Base-by-base conservation (phyloP, 1,140 invertebrate genomes). In the Zelostemma sp. region DNA sequence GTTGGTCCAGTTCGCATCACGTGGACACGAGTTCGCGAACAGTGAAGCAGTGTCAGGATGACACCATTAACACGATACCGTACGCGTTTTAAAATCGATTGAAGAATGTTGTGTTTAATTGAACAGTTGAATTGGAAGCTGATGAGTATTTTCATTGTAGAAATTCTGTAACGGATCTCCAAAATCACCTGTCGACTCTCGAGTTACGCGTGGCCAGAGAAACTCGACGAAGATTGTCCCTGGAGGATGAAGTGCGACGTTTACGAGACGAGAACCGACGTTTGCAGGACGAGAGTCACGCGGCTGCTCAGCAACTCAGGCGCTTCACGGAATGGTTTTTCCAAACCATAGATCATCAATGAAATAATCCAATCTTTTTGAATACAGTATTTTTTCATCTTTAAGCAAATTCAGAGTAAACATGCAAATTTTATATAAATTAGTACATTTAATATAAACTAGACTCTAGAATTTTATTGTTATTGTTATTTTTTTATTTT, bases 261-360 rank as follows among this genome's bases (percentile, higher is more conserved):
- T 84, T 97, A 43, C 87, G 92, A 28, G 91, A 94, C 41, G 94
- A 97, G 77, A 97, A 97, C 83, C 88, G 91, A 6, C 89, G 94
- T 31, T 84, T 97, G 8, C 93, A 95, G 72, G 94, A 96, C 66
- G 95, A 97, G 80, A 95, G 93, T 12, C 92, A 95, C 59, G 92
- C 92, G 19, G 95, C 95, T 16, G 93, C 94, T 6, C 92, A 94
- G 72, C 95, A 97, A 77, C 88, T 97, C 6, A 88, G 94, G 15
- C 91, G 93, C 70, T 96, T 97, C 81, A 96, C 95, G 6, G 95
- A 97, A 80, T 97, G 95, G 95, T 95, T 97, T 73, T 95, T 95
- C 76, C 90, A 93, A 75, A 95, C 93, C 19, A 93, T 95, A 67
- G 93, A 95, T 79, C 88, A 91, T 72, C 92, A 91, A 75, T 46